A percentile compares a stretch with the other conserved stretches of the same genome.
These are phyloP conservation scores for Spodoptera exigua DNA, from an alignment of 2,888 invertebrate genomes.

Conservation along the genomic window DNA sequence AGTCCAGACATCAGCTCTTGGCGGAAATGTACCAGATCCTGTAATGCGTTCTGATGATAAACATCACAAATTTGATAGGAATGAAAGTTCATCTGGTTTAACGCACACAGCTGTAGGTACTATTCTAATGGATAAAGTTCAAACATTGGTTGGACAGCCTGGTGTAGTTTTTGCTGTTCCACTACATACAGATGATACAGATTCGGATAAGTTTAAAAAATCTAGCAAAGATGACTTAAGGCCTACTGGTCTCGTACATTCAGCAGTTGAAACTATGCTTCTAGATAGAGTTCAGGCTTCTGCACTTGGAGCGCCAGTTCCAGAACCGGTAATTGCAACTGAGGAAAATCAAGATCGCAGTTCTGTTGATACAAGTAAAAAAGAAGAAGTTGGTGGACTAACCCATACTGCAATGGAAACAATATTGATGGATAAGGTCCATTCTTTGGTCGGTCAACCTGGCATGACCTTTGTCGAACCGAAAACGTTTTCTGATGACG, in stretches of 20 bases:
- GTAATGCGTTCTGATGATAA: slow-evolving; percentile 22
- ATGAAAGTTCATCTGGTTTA: slow-evolving; percentile 67
- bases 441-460: slow-evolving; percentile 44
- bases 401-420: slow-evolving; percentile 44
- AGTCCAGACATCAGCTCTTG: slow-evolving; percentile 48
- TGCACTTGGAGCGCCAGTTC: slow-evolving; percentile 23
- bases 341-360: slow-evolving; percentile 15
- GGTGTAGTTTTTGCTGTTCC: slow-evolving; percentile 26
- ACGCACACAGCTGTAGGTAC: slow-evolving; percentile 85
- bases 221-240: slow-evolving; percentile 40
- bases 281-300: slow-evolving; percentile 38
- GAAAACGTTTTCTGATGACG: slow-evolving; percentile 44
- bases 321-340: slow-evolving; percentile 12
- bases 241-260: slow-evolving; percentile 58
- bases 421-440: slow-evolving; percentile 49
- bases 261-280: slow-evolving; percentile 42
- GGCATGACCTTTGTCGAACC: slow-evolving; percentile 52
- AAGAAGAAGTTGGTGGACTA: slow-evolving; percentile 21
- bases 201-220: slow-evolving; percentile 18
- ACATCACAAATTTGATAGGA: slow-evolving; percentile 21
- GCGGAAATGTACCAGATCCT: slow-evolving; percentile 37
- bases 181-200: slow-evolving; percentile 15
- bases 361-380: slow-evolving; percentile 1
- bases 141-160: slow-evolving; percentile 55
- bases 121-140: slow-evolving; percentile 85